These are phyloP conservation scores for Limanda limanda DNA, from an alignment of 2,113 vertebrate genomes.

Conservation along the genomic window DNA sequence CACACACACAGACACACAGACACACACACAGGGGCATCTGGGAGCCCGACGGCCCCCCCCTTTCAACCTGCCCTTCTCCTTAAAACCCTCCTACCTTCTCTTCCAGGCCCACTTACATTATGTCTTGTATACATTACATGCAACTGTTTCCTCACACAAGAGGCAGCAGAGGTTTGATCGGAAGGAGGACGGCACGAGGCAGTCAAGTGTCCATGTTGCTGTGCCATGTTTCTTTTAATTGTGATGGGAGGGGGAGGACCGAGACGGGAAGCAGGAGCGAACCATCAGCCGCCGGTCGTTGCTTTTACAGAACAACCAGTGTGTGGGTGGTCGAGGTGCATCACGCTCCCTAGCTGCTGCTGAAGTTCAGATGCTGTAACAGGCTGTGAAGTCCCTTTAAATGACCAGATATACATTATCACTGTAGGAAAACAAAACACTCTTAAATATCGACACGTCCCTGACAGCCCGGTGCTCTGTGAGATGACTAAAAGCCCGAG, in stretches of 20 bases:
- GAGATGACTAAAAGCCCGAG: conserved; percentile 19
- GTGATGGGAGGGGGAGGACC: not conserved
- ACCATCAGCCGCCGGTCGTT: conserved; percentile 29
- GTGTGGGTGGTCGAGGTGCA: conserved; percentile 58
- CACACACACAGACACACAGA: not conserved
- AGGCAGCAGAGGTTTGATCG: conserved; percentile 46
- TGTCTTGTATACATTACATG: conserved; percentile 54
- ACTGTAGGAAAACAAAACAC: no score
- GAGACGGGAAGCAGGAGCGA: conserved; percentile 36
- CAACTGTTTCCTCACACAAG: conserved; percentile 67
- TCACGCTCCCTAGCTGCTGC: not conserved
- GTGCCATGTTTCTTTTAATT: conserved; percentile 37
- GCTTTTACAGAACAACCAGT: conserved; percentile 24
- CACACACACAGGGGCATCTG: conserved; percentile 47
- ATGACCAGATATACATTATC: no score
- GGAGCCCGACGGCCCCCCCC: conserved; percentile 52
- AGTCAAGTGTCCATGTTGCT: conserved; percentile 51
- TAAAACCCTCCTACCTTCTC: conserved; percentile 49
- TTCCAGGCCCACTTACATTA: conserved; percentile 41
- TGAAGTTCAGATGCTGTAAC: not conserved
- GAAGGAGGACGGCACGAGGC: conserved; percentile 14
- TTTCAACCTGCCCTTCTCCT: conserved; percentile 53
- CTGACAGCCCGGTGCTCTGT: not conserved
- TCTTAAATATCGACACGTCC: no score
- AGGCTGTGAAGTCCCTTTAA: conserved; percentile 1